Conservation (phyloP, 2,113 vertebrate species). For the Saguinus midas region DNA sequence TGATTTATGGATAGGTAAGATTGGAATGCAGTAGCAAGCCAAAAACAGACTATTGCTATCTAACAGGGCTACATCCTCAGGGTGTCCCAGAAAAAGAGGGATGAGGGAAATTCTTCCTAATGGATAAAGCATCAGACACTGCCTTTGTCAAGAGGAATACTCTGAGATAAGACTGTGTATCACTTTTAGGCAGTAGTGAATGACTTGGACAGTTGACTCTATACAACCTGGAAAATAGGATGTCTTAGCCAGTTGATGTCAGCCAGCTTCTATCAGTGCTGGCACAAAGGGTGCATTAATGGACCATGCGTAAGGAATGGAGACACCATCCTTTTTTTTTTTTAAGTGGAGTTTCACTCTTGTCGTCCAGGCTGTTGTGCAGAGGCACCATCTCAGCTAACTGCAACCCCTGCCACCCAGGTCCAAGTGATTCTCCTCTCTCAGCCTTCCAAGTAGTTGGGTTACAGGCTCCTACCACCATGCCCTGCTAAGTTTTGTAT, state of each 20-base stretch:
- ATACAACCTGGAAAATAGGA: background rate
- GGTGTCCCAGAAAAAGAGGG: background rate
- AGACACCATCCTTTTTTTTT: background rate
- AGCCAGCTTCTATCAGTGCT: background rate
- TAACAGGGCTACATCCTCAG: background rate
- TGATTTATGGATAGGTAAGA: background rate
- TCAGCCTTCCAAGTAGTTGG: too few species aligned
- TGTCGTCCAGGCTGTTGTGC: too few species aligned
- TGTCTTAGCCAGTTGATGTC: background rate
- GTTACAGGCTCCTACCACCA: too few species aligned
- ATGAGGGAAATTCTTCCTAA: conserved; percentile 1
- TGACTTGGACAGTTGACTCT: background rate
- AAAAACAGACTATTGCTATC: background rate
- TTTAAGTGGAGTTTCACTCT: too few species aligned
- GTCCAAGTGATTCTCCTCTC: too few species aligned
- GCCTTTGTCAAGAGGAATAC: background rate
- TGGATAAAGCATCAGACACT: background rate
- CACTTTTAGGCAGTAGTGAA: background rate
- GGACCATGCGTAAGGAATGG: background rate
- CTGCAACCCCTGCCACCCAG: too few species aligned
- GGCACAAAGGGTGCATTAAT: background rate
- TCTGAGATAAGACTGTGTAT: background rate
- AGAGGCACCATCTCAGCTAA: too few species aligned
- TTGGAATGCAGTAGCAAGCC: background rate
- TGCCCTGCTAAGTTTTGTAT: too few species aligned